Evolutionary conservation across 1,140 invertebrate genomes (phyloP).

Genomic region (Aphelenchoides avenae): DNA sequence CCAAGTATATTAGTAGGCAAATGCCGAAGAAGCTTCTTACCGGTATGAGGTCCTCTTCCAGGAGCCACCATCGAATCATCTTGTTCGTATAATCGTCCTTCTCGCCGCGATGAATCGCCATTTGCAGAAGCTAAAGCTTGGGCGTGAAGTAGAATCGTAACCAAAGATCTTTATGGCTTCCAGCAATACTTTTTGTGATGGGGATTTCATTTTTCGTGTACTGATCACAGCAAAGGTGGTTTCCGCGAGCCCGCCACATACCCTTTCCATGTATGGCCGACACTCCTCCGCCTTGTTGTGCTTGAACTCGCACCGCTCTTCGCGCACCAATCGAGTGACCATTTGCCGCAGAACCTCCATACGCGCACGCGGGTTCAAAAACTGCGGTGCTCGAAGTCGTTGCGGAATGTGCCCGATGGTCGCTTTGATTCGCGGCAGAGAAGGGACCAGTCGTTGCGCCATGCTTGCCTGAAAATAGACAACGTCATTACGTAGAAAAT

Average conservation of each 20-base stretch:
- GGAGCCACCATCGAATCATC: conserved; percentile 55
- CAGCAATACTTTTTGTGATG: too few relatives aligned
- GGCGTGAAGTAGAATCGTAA: neutral
- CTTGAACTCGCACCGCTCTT: conserved; percentile 48
- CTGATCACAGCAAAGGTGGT: too few relatives aligned
- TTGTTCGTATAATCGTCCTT: conserved; percentile 50
- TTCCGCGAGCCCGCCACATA: too few relatives aligned
- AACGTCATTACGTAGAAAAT: too few relatives aligned
- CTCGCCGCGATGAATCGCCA: conserved; percentile 43
- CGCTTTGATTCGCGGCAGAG: conserved; percentile 40
- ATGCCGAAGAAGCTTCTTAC: too few relatives aligned
- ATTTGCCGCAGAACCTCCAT: conserved; percentile 44
- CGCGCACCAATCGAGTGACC: conserved; percentile 46
- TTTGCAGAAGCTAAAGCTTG: conserved; percentile 50
- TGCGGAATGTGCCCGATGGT: conserved; percentile 50
- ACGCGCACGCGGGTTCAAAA: conserved; percentile 26
- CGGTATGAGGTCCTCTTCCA: too few relatives aligned
- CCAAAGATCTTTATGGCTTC: neutral
- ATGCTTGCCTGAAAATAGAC: too few relatives aligned
- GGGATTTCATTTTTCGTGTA: too few relatives aligned
- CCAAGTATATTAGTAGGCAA: too few relatives aligned
- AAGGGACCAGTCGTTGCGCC: conserved; percentile 10
- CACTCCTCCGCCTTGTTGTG: conserved; percentile 48
- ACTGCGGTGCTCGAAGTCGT: conserved; percentile 37
- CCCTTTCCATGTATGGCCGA: conserved; percentile 45